Evolutionary conservation across 2,797 vertebrate genomes (phyloP), one percentile per base, ranked within the genome.

Genomic region (Odontamblyopus lacepedii): DNA sequence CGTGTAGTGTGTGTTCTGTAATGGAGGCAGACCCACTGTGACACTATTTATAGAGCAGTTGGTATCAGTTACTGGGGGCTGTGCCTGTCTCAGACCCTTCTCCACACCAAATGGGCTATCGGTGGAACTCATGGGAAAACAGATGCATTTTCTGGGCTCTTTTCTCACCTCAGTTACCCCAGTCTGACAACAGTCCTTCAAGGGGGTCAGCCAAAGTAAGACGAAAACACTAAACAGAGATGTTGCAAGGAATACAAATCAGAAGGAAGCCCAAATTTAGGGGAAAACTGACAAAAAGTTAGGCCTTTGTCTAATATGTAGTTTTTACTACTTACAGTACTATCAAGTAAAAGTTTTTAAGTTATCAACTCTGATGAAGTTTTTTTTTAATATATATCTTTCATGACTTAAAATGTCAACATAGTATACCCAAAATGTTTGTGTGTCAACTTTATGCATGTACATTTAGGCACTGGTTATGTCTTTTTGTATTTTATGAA

Each of bases 11-110:
- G 51, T 66, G 56, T 77, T 76, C 41, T 71, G 32, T 62, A 63
- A 83, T 65, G 77, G 63, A 64, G 64, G n/a, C 16, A 1, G 51
- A 67, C 77, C 74, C 77, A 41, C 61, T 57, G 61, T 65, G 11
- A 70, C 48, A 66, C 84, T 95, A 94, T 94, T 88, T 92, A 94
- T 92, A 94, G 91, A 88, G 66, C 65, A 72, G 82, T 48, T 85
- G 76, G 83, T 94, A 93, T 94, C 93, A 95, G 93, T 93, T 94
- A 93, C 74, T 89, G 59, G 53, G 51, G 76, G 73, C 35, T 51
- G 35, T 67, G 53, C 35, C 76, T 53, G 60, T 41, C 78, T 75
- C 78, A 80, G 44, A 63, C 85, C 72, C 70, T 67, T 76, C 82
- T 74, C 53, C 66, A 67, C 63, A 81, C 65, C 84, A 90, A 83